These are phyloP conservation scores for Ephestia elutella DNA, from an alignment of 1,140 invertebrate species.

Conservation along the genomic window DNA sequence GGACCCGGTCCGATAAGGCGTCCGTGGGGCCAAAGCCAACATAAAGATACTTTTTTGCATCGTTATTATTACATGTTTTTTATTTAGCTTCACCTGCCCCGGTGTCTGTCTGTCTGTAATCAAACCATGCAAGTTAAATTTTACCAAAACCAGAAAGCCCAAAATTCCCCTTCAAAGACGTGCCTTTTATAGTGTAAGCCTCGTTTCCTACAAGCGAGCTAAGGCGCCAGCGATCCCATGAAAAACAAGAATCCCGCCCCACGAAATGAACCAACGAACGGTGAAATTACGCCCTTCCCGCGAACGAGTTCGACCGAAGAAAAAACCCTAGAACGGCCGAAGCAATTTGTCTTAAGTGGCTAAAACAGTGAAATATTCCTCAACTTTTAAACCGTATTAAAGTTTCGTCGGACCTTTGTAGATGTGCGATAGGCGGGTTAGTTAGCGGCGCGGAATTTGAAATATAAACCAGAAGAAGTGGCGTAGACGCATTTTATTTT, in stretches of 20 bases:
- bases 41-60: no score
- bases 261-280: conserved; percentile 28
- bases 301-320: conserved; percentile 25
- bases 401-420: conserved; percentile 42
- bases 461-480: no score
- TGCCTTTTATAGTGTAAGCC: neutral
- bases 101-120: no score
- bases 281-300: conserved; percentile 40
- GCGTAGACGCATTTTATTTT: no score
- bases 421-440: conserved; percentile 34
- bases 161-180: neutral
- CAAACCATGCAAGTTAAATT: no score
- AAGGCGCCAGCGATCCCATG: conserved; percentile 5
- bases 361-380: conserved; percentile 62
- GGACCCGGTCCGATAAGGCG: no score
- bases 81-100: no score
- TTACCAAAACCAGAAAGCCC: no score
- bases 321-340: conserved; percentile 36
- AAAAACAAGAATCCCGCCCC: conserved; percentile 5
- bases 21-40: no score
- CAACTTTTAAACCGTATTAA: conserved; percentile 58
- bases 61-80: no score
- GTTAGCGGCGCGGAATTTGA: conserved; percentile 17
- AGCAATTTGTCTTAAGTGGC: conserved; percentile 65
- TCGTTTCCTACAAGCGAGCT: conserved; percentile 3